Evolutionary conservation across 2,797 vertebrate genomes (phyloP).

Genomic region (Tiaroga cobitis): DNA sequence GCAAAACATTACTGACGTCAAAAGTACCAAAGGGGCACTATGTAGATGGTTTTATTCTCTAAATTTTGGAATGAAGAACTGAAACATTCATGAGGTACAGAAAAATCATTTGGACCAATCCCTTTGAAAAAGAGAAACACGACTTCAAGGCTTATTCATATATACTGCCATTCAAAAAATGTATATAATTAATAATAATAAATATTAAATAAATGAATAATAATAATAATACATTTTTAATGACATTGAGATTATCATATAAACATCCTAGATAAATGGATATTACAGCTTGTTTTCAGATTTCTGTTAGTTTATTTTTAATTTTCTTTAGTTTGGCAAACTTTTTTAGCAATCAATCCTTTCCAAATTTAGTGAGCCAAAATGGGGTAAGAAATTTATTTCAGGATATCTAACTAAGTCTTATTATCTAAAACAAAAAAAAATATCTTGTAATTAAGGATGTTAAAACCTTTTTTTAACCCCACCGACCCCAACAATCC

Average conservation of each 20-base stretch:
- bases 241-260: background rate
- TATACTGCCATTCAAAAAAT: background rate
- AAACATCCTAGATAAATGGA: background rate
- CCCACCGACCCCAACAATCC: too few species aligned
- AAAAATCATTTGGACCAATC: slow-evolving; percentile 7
- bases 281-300: background rate
- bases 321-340: background rate
- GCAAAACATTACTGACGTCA: background rate
- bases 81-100: slow-evolving; percentile 6
- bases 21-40: slow-evolving; percentile 19
- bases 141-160: background rate
- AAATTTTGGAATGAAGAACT: slow-evolving; percentile 27
- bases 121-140: slow-evolving; percentile 2
- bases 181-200: background rate
- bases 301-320: background rate
- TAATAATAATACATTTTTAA: too few species aligned
- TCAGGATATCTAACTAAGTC: background rate
- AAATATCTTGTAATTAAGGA: too few species aligned
- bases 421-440: background rate
- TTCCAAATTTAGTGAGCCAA: background rate
- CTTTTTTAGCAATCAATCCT: background rate
- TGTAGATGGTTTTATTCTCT: background rate
- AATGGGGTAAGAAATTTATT: background rate
- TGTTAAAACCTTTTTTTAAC: background rate
- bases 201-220: too few species aligned